phyloP scores from a whole-genome alignment of 2,888 invertebrate species.

The Pterostichus madidus region DNA sequence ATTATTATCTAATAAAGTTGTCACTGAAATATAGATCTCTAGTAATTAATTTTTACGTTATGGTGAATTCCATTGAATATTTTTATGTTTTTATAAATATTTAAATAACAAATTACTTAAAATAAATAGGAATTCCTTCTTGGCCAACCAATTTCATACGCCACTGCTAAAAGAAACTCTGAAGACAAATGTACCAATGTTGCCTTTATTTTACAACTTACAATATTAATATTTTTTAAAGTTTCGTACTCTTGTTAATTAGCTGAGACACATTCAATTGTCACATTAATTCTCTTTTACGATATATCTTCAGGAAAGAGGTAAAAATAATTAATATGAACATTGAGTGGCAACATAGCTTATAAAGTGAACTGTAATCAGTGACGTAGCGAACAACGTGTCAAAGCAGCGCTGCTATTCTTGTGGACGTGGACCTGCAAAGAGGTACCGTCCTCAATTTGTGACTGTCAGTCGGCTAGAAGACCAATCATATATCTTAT shows the following conservation, averaged over 20 bases:
- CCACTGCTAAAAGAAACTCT: too few relatives aligned
- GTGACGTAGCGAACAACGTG: constrained; percentile 64
- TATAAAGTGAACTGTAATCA: not conserved
- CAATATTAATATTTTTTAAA: too few relatives aligned
- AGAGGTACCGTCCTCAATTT: constrained; percentile 57
- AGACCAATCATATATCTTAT: constrained; percentile 1
- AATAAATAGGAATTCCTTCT: too few relatives aligned
- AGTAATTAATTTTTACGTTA: too few relatives aligned
- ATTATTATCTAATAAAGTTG: too few relatives aligned
- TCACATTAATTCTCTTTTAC: not conserved
- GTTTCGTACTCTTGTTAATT: not conserved
- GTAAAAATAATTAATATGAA: not conserved
- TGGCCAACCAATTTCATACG: too few relatives aligned
- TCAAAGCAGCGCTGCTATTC: constrained; percentile 62
- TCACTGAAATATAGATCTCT: too few relatives aligned
- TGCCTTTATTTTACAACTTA: too few relatives aligned
- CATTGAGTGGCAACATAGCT: constrained; percentile 17
- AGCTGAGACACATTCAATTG: not conserved
- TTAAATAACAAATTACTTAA: too few relatives aligned
- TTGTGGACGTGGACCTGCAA: constrained; percentile 59
- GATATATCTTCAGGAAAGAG: not conserved
- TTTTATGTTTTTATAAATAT: too few relatives aligned
- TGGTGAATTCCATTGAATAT: too few relatives aligned
- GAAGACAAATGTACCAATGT: too few relatives aligned
- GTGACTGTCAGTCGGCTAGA: constrained; percentile 4